Percentiles rank a stretch among this genome's conserved stretches.
Conservation (phyloP, 2,113 vertebrate genomes). For the Formicarius rufipectus region DNA sequence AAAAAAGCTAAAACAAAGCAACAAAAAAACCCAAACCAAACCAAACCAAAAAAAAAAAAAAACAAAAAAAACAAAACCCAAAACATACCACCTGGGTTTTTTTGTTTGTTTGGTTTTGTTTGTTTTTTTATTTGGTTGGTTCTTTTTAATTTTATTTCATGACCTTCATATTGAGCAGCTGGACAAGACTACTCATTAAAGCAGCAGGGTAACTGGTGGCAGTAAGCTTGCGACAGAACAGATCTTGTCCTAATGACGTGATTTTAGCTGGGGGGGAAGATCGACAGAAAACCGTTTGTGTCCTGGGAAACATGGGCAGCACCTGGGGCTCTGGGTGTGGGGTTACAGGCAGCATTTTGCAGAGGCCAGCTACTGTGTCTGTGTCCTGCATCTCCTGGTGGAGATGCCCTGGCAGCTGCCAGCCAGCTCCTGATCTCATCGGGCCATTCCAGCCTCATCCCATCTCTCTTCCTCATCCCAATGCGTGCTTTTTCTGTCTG, state of each 20-base stretch:
- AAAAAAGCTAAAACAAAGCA: no score
- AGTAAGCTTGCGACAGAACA: neutral
- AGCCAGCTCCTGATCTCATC: neutral
- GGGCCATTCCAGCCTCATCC: rapidly evolving
- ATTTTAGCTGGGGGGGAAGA: neutral
- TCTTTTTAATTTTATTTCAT: neutral
- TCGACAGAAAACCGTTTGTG: neutral
- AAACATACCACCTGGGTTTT: neutral
- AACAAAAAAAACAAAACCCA: no score
- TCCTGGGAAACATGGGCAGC: neutral
- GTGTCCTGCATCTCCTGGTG: neutral
- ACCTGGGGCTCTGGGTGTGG: neutral
- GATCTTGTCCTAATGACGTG: neutral
- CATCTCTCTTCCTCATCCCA: neutral
- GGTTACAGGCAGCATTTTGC: neutral
- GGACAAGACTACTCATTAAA: rapidly evolving
- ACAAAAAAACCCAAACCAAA: no score
- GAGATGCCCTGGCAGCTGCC: neutral
- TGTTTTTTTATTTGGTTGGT: no score
- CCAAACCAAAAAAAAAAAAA: no score
- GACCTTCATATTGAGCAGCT: no score
- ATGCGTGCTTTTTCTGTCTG: neutral
- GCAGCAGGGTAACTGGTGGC: neutral
- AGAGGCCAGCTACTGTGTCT: neutral
- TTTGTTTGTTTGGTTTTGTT: neutral